Percentiles rank a stretch among this genome's conserved stretches.
phyloP scores from a whole-genome alignment of 1,140 invertebrate species.

The Heliconius nattereri region DNA sequence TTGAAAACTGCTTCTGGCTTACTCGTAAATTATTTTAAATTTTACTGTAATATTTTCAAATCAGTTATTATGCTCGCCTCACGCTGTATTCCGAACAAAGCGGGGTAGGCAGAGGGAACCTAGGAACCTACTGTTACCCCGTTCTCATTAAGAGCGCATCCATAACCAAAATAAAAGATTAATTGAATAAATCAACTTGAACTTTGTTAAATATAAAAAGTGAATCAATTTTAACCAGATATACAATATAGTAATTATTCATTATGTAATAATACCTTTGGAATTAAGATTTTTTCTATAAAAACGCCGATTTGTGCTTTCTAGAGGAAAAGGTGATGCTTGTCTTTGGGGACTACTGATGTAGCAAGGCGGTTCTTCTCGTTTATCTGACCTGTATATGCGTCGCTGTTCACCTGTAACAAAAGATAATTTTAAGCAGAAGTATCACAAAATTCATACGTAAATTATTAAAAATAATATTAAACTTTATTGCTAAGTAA shows the following conservation, averaged over 20 bases:
- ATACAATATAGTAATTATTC: neutral
- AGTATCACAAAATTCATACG: too few relatives aligned
- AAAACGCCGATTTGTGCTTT: slow-evolving; percentile 83
- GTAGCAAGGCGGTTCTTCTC: slow-evolving; percentile 64
- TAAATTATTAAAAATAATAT: too few relatives aligned
- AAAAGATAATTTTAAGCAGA: slow-evolving; percentile 24
- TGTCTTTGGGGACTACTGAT: slow-evolving; percentile 82
- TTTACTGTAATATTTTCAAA: neutral
- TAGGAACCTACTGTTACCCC: too few relatives aligned
- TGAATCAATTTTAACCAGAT: too few relatives aligned
- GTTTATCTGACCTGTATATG: slow-evolving; percentile 68
- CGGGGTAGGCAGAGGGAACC: too few relatives aligned
- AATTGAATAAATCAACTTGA: too few relatives aligned
- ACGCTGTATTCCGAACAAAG: too few relatives aligned
- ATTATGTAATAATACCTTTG: slow-evolving; percentile 58
- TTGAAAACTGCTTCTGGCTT: slow-evolving; percentile 23
- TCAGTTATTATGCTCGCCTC: too few relatives aligned
- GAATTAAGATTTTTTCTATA: slow-evolving; percentile 78
- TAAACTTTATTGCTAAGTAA: too few relatives aligned
- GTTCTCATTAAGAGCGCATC: too few relatives aligned
- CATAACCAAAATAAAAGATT: too few relatives aligned
- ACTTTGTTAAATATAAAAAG: too few relatives aligned
- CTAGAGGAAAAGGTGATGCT: slow-evolving; percentile 85
- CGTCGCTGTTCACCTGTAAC: slow-evolving; percentile 69
- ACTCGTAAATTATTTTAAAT: slow-evolving; percentile 27